Percentiles rank a stretch among this genome's conserved stretches.
Evolutionary conservation across 2,888 invertebrate genomes (phyloP).

Genomic region (Xestobium rufovillosum): DNA sequence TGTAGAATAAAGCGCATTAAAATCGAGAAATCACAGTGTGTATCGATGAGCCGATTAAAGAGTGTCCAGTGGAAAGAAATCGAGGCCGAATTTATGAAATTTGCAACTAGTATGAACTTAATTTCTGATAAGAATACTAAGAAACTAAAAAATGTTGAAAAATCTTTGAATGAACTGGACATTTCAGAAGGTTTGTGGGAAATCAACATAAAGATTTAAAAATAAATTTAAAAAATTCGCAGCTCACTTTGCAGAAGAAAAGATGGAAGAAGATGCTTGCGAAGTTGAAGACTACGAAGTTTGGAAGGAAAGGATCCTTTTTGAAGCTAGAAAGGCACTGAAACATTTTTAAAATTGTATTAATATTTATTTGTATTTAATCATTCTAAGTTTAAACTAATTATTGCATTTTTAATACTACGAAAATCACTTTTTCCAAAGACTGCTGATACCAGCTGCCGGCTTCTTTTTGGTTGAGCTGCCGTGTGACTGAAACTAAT

Average conservation of each 20-base stretch:
- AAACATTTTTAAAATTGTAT: constrained; percentile 38
- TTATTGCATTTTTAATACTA: no score
- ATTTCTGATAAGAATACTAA: constrained; percentile 35
- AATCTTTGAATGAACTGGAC: no score
- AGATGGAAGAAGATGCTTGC: no score
- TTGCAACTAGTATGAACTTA: constrained; percentile 28
- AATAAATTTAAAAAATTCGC: no score
- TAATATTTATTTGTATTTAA: background rate
- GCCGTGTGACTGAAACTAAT: no score
- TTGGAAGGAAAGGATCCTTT: constrained; percentile 55
- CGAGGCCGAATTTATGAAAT: constrained; percentile 52
- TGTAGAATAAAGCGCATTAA: constrained; percentile 50
- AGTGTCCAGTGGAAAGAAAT: constrained; percentile 54
- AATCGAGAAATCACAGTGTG: constrained; percentile 49
- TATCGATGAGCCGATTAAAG: constrained; percentile 52
- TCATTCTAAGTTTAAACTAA: background rate
- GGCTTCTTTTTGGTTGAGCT: no score
- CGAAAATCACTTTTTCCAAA: no score
- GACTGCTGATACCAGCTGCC: no score
- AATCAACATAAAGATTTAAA: no score
- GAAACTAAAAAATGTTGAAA: constrained; percentile 58
- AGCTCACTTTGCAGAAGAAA: no score
- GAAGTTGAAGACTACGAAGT: constrained; percentile 52
- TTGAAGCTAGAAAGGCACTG: constrained; percentile 43
- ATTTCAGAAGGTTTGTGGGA: no score